phyloP scores from a whole-genome alignment of 2,113 vertebrate species.

The Nanorana parkeri region DNA sequence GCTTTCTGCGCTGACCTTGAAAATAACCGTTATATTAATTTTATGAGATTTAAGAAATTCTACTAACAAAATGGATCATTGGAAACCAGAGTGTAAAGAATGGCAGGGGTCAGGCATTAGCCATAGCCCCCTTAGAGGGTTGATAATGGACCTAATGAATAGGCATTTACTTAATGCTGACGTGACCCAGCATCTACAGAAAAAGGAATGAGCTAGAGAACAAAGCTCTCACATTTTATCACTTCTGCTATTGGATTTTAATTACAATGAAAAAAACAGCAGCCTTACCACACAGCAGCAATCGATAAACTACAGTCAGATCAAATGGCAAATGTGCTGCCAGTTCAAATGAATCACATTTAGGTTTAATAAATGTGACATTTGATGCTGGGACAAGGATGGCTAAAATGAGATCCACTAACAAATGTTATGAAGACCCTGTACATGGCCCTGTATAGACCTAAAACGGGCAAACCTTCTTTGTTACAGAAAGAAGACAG shows the following conservation, averaged over 20 bases:
- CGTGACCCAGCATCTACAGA: background rate
- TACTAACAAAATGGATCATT: background rate
- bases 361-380: slow-evolving; percentile 36
- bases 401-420: background rate
- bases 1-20: no score
- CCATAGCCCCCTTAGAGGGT: background rate
- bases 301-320: slow-evolving; percentile 45
- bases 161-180: slow-evolving; percentile 35
- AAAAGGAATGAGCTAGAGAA: slow-evolving; percentile 26
- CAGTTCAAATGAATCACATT: slow-evolving; percentile 41
- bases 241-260: slow-evolving; percentile 55
- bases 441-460: background rate
- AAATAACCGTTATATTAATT: no score
- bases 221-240: slow-evolving; percentile 48
- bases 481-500: no score
- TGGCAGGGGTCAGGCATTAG: background rate
- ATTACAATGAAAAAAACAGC: slow-evolving; percentile 48
- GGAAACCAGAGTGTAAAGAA: slow-evolving; percentile 13
- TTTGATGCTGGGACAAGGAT: slow-evolving; percentile 1
- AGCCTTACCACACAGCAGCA: slow-evolving; percentile 37
- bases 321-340: slow-evolving; percentile 46
- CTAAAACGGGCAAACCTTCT: background rate
- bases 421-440: background rate
- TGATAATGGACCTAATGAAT: slow-evolving; percentile 39
- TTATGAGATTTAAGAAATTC: no score